Evolutionary conservation across 2,113 vertebrate species (phyloP), one percentile per base, ranked within the genome.

Genomic region (Procavia capensis): DNA sequence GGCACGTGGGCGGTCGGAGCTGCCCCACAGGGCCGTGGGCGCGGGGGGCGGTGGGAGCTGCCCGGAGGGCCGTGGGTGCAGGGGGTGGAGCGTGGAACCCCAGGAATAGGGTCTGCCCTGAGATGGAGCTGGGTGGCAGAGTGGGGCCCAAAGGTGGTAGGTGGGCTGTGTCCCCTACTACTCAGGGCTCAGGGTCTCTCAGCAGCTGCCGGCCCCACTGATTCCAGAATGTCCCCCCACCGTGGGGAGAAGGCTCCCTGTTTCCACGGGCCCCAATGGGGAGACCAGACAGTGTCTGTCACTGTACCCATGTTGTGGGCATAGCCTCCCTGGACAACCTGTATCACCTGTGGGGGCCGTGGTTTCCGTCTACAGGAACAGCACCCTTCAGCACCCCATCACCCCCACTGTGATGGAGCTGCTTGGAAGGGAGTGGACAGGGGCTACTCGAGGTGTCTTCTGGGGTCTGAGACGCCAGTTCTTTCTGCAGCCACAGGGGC

Each of bases 171-270:
- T 0, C 47, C 29, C 0, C 36, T 2, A 8, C 36, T n/a, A 2
- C 0, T 0, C 1, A 0, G 31, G 72, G 66, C 43, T 13, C 25
- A 43, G 29, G 6, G 16, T 22, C 59, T 25, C 27, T 5, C 0
- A 5, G 64, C 59, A 50, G n/a, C 57, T 0, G 0, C 43, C 41
- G 81, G 31, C 31, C n/a, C n/a, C 68, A 47, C 31, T 66, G 36
- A 34, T 7, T 9, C 9, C 11, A 50, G 43, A 20, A 5, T 39
- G 7, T 20, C 10, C 11, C 16, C 9, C 25, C 59, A 0, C 2
- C 25, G 25, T 0, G 1, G 14, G 5, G 1, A 9, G 5, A 1
- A 29, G 54, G 3, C 59, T 27, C 5, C 24, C 61, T 34, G 8
- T 14, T 34, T 24, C 47, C 6, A 34, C 45, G 31, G 5, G 31